Evolutionary conservation across 2,113 vertebrate species (phyloP), one percentile per base, ranked within the genome.

Genomic region (chimpanzee (Pan troglodytes)): DNA sequence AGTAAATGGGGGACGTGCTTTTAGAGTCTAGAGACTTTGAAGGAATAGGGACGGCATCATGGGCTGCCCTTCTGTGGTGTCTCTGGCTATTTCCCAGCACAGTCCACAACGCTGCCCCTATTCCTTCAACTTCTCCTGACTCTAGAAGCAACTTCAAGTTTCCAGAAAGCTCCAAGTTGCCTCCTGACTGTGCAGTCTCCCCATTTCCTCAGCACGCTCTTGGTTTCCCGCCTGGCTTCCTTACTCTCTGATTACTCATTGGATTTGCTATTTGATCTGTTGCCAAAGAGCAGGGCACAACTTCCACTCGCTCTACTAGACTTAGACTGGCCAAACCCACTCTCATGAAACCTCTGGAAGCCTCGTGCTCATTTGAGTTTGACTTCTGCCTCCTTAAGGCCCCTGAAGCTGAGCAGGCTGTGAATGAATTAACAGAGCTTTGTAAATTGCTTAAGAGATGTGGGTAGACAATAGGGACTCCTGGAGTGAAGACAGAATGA

Each of bases 31-130:
- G 16, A 18, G 20, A 38, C 13, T 27, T 11, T 38, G n/a, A 25
- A 16, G 61, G 50, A 43, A 40, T 2, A 72, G 64, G n/a, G 30
- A 64, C 61, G 5, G n/a, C 23, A 18, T 40, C 3, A 17, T n/a
- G 18, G 40, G 30, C n/a, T 32, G 17, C 8, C 25, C 68, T 68
- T 48, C 25, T 18, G 45, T 32, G 61, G 61, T 5, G 2, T 35
- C 55, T 32, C 35, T 38, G 20, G 20, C 50, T 80, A 0, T 50
- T 76, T 82, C 2, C 12, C 50, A 45, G 20, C 43, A 22, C 0
- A 25, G 57, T 45, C 38, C 27, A 2, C 13, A 45, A 1, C 0
- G 1, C 43, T 70, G 40, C 40, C 20, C 55, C 9, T 48, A 7
- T 38, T 82, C 35, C 48, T 78, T 96, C 13, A 35, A 17, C 22